A percentile compares a stretch with the other conserved stretches of the same genome.
Conservation (phyloP, 2,797 vertebrate species). For the Acanthurus lineatus region DNA sequence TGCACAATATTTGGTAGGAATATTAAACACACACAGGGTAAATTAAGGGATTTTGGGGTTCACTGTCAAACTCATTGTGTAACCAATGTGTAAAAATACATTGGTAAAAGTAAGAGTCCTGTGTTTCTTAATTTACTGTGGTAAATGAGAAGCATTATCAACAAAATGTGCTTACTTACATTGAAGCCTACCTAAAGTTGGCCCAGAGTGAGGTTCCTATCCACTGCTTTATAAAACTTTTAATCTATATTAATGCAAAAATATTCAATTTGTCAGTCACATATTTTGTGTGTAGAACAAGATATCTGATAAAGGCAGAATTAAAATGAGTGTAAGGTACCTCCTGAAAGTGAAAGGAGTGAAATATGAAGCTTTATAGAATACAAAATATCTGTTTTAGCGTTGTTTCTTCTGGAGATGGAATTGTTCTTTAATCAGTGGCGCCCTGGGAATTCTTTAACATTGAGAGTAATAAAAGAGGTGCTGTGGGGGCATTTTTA, state of each 20-base stretch:
- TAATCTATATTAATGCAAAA: neutral
- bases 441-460: neutral
- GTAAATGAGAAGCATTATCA: neutral
- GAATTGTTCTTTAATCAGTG: neutral
- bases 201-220: neutral
- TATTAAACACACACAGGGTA: neutral
- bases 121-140: neutral
- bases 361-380: neutral
- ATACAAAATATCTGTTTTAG: neutral
- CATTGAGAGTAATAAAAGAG: neutral
- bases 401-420: neutral
- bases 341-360: neutral
- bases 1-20: neutral
- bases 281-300: neutral
- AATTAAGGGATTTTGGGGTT: neutral
- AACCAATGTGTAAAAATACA: neutral
- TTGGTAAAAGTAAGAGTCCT: neutral
- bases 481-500: neutral
- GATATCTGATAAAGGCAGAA: neutral
- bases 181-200: neutral
- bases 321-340: neutral
- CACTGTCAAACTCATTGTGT: neutral
- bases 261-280: neutral
- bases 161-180: neutral
- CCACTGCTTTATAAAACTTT: neutral